Percentiles rank a stretch among this genome's conserved stretches.
Evolutionary conservation across 1,140 invertebrate genomes (phyloP).

Genomic region (Homalodisca vitripennis): DNA sequence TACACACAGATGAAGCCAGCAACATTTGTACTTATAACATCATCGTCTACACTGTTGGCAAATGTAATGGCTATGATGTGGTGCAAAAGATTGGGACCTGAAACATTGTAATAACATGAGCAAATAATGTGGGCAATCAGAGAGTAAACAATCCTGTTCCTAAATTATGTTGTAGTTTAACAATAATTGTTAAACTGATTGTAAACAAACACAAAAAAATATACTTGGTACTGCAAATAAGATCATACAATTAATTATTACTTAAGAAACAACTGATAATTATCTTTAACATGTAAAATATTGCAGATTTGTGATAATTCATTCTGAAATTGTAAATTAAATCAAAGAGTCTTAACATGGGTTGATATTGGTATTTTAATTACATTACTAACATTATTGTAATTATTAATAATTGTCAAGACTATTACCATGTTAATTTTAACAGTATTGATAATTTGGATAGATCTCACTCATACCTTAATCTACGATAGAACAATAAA

Average conservation of each 20-base stretch:
- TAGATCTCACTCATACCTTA: not conserved
- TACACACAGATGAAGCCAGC: conserved; percentile 94
- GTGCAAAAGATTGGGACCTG: conserved; percentile 72
- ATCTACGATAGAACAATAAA: not conserved
- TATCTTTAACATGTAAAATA: too few relatives aligned
- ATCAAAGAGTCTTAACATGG: too few relatives aligned
- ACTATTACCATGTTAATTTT: too few relatives aligned
- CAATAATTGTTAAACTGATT: not conserved
- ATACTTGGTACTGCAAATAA: not conserved
- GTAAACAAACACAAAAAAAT: not conserved
- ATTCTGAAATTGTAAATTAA: too few relatives aligned
- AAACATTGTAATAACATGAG: conserved; percentile 25
- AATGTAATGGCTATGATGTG: conserved; percentile 87
- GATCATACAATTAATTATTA: too few relatives aligned
- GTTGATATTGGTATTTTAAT: too few relatives aligned
- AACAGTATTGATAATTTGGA: not conserved
- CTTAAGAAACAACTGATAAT: too few relatives aligned
- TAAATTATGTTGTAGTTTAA: not conserved
- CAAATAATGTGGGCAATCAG: not conserved
- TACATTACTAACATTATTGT: too few relatives aligned
- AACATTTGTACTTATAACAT: conserved; percentile 85
- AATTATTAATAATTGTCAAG: too few relatives aligned
- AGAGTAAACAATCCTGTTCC: not conserved
- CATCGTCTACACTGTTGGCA: conserved; percentile 69
- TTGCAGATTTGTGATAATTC: too few relatives aligned